These are phyloP conservation scores for Cylloceria caligata DNA, from an alignment of 2,888 invertebrate species.

Conservation along the genomic window DNA sequence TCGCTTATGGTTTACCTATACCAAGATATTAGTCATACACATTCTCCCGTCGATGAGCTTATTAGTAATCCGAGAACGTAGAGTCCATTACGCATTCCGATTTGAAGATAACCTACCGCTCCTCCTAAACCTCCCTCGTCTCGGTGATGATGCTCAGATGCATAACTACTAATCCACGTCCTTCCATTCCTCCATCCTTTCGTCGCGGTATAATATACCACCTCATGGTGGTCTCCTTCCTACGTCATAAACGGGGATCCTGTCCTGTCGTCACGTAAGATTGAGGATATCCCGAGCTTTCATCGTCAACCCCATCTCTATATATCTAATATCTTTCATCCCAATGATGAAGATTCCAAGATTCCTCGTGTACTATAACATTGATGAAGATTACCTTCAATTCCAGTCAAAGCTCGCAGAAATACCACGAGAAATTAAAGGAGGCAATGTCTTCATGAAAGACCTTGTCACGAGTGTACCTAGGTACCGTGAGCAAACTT, in stretches of 20 bases:
- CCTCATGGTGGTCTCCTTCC: slow-evolving; percentile 71
- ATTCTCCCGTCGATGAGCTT: slow-evolving; percentile 70
- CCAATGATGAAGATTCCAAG: slow-evolving; percentile 35
- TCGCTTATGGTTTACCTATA: neutral
- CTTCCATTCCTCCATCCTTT: slow-evolving; percentile 39
- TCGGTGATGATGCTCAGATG: slow-evolving; percentile 58
- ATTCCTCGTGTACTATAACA: slow-evolving; percentile 45
- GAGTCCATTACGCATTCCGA: slow-evolving; percentile 83
- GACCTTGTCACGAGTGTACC: slow-evolving; percentile 71
- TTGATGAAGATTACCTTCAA: slow-evolving; percentile 60
- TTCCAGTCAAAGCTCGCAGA: slow-evolving; percentile 37
- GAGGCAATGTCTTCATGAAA: slow-evolving; percentile 46
- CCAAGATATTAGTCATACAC: neutral
- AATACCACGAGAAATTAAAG: slow-evolving; percentile 34
- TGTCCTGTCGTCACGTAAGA: slow-evolving; percentile 76
- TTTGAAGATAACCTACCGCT: slow-evolving; percentile 80
- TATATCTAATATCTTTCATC: slow-evolving; percentile 21
- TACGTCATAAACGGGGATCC: slow-evolving; percentile 75
- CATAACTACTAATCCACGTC: slow-evolving; percentile 66
- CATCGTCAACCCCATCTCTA: slow-evolving; percentile 20
- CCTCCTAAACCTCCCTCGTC: slow-evolving; percentile 72
- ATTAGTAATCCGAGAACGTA: slow-evolving; percentile 82
- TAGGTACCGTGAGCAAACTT: slow-evolving; percentile 59
- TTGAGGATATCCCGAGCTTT: slow-evolving; percentile 67
- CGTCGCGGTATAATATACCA: slow-evolving; percentile 8